Conservation (phyloP, 2,113 vertebrate species). For the Caloenas nicobarica region DNA sequence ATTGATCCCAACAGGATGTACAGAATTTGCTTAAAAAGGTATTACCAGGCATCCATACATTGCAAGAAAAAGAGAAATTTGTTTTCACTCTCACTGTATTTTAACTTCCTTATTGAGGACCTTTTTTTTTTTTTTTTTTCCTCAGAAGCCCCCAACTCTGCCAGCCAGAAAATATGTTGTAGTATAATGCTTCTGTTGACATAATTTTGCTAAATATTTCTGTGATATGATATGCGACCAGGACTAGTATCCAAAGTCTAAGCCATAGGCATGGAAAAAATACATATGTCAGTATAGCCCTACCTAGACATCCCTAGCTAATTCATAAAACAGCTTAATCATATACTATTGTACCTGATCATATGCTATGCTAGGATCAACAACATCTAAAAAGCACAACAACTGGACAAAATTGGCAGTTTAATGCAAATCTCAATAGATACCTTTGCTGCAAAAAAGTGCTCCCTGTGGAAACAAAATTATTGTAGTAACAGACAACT, state of each 20-base stretch:
- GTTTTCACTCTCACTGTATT: not conserved
- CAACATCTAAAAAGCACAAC: not conserved
- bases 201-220: not conserved
- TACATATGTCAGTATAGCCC: not conserved
- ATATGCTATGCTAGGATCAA: not conserved
- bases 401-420: not conserved
- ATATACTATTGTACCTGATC: not conserved
- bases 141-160: not conserved
- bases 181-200: not conserved
- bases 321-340: not conserved
- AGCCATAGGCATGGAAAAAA: not conserved
- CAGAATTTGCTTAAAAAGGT: not conserved
- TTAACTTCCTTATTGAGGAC: not conserved
- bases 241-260: not conserved
- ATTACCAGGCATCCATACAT: not conserved
- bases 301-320: not conserved
- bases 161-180: not conserved
- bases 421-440: not conserved
- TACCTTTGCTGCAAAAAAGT: not conserved
- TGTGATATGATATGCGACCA: not conserved
- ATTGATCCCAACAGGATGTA: not conserved
- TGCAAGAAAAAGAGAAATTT: not conserved
- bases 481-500: not conserved
- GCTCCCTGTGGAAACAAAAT: not conserved
- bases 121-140: not conserved